Conservation (phyloP, 2,888 invertebrate genomes). For the Monochamus alternatus region DNA sequence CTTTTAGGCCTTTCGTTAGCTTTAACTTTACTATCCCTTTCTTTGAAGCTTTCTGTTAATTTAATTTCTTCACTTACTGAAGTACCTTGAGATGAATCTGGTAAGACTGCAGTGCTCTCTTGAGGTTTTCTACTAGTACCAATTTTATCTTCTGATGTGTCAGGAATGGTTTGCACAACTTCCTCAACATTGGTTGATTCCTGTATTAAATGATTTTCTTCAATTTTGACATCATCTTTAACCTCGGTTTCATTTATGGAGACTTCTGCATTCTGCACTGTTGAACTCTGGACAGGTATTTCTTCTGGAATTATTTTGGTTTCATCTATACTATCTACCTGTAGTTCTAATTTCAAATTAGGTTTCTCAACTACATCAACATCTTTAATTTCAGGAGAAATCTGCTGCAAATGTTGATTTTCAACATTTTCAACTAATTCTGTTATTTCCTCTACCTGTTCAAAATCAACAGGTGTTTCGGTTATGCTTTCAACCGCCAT, state of each 20-base stretch:
- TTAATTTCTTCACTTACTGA: slow-evolving; percentile 32
- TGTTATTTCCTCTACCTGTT: background rate
- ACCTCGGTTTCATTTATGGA: slow-evolving; percentile 8
- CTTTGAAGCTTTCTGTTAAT: slow-evolving; percentile 15
- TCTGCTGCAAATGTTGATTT: background rate
- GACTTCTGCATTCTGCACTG: slow-evolving; percentile 7
- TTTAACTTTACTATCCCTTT: slow-evolving; percentile 29
- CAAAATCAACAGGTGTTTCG: slow-evolving; percentile 36
- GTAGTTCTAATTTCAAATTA: background rate
- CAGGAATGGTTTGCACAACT: background rate
- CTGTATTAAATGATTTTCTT: slow-evolving; percentile 6
- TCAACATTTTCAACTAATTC: background rate
- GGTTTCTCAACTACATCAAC: background rate
- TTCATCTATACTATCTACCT: background rate
- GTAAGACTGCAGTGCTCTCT: slow-evolving; percentile 21
- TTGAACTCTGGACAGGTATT: background rate
- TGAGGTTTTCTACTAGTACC: background rate
- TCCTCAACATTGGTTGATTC: slow-evolving; percentile 16
- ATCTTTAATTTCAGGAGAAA: background rate
- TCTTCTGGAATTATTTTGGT: background rate
- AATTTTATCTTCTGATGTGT: slow-evolving; percentile 20
- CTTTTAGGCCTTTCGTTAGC: slow-evolving; percentile 45
- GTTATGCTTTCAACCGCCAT: slow-evolving; percentile 59
- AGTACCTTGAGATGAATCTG: slow-evolving; percentile 28
- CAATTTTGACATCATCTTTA: background rate